phyloP scores from a whole-genome alignment of 2,797 vertebrate species.

The Hozukius guyotensis region DNA sequence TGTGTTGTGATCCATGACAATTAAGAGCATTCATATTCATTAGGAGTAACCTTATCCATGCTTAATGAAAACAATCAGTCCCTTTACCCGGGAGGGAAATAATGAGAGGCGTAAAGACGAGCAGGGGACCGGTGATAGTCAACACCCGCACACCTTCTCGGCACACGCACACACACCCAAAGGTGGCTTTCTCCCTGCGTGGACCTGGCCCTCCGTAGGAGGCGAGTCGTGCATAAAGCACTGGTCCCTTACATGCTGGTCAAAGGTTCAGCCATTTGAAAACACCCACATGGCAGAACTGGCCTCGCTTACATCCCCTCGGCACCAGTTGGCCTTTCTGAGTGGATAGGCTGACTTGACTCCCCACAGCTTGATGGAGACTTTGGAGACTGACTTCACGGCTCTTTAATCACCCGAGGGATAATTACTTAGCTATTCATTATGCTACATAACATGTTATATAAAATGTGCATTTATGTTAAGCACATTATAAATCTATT shows the following conservation, averaged over 20 bases:
- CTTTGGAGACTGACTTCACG: slow-evolving; percentile 41
- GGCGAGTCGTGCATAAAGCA: slow-evolving; percentile 39
- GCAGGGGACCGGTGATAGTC: slow-evolving; percentile 7
- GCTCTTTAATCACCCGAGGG: slow-evolving; percentile 33
- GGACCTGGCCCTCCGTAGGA: slow-evolving; percentile 47
- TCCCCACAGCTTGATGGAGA: slow-evolving; percentile 49
- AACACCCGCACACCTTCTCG: background rate
- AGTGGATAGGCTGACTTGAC: slow-evolving; percentile 57
- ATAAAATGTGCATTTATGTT: background rate
- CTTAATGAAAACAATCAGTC: slow-evolving; percentile 52
- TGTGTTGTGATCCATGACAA: slow-evolving; percentile 80
- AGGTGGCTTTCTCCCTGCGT: slow-evolving; percentile 46
- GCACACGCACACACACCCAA: slow-evolving; percentile 37
- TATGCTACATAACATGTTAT: background rate
- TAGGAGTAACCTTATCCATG: slow-evolving; percentile 62
- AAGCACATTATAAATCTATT: background rate
- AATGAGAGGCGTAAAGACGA: slow-evolving; percentile 31
- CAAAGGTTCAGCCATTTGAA: slow-evolving; percentile 72
- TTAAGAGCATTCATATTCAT: slow-evolving; percentile 77
- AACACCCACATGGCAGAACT: slow-evolving; percentile 72
- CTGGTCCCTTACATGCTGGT: slow-evolving; percentile 41
- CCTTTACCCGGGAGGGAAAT: slow-evolving; percentile 32
- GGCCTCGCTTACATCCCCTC: slow-evolving; percentile 64
- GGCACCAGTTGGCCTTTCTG: slow-evolving; percentile 73
- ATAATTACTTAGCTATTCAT: slow-evolving; percentile 25